These are phyloP conservation scores for Ischnura elegans DNA, from an alignment of 2,888 invertebrate genomes.

Conservation along the genomic window DNA sequence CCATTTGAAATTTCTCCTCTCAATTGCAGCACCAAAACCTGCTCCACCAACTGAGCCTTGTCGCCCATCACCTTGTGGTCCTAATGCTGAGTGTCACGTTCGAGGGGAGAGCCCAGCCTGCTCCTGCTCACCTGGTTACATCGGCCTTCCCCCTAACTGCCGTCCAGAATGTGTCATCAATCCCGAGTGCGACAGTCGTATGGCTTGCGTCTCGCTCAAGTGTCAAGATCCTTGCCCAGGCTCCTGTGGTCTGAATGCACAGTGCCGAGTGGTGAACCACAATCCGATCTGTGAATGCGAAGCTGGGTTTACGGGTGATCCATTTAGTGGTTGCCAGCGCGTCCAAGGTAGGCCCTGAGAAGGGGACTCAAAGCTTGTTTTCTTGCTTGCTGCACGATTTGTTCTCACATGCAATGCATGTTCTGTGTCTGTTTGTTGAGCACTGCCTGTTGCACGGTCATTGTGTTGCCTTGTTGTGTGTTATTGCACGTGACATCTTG, in stretches of 20 bases:
- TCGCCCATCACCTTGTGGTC: conserved; percentile 77
- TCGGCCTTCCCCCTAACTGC: conserved; percentile 73
- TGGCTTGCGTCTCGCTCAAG: conserved; percentile 70
- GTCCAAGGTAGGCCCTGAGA: conserved; percentile 71
- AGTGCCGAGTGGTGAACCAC: conserved; percentile 75
- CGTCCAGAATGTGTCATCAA: conserved; percentile 71
- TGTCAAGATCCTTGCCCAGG: conserved; percentile 74
- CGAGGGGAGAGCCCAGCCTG: conserved; percentile 74
- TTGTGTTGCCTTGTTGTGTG: conserved; percentile 60
- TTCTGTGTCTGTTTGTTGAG: conserved; percentile 37
- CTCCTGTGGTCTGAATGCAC: conserved; percentile 73
- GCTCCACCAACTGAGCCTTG: conserved; percentile 74
- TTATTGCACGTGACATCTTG: conserved; percentile 65
- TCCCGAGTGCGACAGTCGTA: conserved; percentile 72
- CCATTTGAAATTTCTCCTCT: no score
- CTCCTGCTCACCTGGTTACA: conserved; percentile 74
- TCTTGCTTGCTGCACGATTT: conserved; percentile 65
- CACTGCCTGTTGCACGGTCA: conserved; percentile 63
- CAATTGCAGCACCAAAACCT: conserved; percentile 41
- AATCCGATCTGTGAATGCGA: conserved; percentile 87
- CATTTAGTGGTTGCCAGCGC: conserved; percentile 81
- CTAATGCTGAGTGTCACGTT: conserved; percentile 75
- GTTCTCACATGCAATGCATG: conserved; percentile 61
- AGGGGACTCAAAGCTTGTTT: conserved; percentile 22
- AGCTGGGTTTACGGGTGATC: conserved; percentile 90